phyloP scores from a whole-genome alignment of 2,113 vertebrate species.

The Myocastor coypus region DNA sequence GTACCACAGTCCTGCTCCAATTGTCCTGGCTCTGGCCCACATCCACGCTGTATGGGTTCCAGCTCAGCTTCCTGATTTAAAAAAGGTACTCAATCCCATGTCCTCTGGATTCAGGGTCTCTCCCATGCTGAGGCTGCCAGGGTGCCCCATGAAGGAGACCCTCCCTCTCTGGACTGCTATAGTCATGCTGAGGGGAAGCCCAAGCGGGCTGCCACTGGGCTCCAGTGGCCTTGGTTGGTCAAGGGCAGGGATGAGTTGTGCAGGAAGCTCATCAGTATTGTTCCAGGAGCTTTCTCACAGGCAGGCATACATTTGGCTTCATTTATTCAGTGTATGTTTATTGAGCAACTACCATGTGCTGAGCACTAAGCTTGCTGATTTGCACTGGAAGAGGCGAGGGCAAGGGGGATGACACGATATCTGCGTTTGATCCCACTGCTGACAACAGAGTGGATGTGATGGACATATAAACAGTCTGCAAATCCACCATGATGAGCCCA shows the following conservation, averaged over 20 bases:
- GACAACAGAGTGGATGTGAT: neutral
- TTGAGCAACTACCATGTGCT: neutral
- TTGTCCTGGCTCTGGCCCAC: neutral
- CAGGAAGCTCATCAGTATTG: neutral
- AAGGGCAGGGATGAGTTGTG: neutral
- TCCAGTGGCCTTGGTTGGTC: neutral
- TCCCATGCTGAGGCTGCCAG: neutral
- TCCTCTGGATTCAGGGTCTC: neutral
- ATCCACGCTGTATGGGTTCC: rapidly evolving
- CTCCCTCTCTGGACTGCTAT: neutral
- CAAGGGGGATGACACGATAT: neutral
- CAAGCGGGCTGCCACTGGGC: neutral
- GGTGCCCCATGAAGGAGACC: neutral
- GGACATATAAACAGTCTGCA: neutral
- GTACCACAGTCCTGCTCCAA: neutral
- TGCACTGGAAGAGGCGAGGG: neutral
- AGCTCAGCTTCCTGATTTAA: neutral
- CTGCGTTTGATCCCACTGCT: neutral
- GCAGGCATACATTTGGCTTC: neutral
- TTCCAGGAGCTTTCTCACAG: neutral
- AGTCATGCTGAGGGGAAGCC: neutral
- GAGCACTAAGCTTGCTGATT: neutral
- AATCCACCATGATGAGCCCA: neutral
- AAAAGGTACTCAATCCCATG: neutral
- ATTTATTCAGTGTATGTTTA: neutral